Conservation (phyloP, 2,113 vertebrate genomes). For the mouse (Mus musculus) region GRCm39 chr8:58878501-58879000, state of each 20-base stretch:
- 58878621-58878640: background rate
- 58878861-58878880: too few species aligned
- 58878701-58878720: background rate
- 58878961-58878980: background rate
- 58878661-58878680: background rate
- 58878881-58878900: background rate
- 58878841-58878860: background rate
- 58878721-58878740: background rate
- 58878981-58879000: background rate
- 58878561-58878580: conserved; percentile 46
- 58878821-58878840: background rate
- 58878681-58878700: background rate
- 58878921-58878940: background rate
- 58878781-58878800: background rate
- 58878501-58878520: background rate
- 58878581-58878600: background rate
- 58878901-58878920: background rate
- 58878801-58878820: background rate
- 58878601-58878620: background rate
- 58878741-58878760: background rate
- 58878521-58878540: background rate
- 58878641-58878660: background rate
- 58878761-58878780: background rate
- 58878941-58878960: background rate
- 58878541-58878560: background rate